Conservation (phyloP, 2,113 vertebrate genomes). For the Laticauda laticaudata region DNA sequence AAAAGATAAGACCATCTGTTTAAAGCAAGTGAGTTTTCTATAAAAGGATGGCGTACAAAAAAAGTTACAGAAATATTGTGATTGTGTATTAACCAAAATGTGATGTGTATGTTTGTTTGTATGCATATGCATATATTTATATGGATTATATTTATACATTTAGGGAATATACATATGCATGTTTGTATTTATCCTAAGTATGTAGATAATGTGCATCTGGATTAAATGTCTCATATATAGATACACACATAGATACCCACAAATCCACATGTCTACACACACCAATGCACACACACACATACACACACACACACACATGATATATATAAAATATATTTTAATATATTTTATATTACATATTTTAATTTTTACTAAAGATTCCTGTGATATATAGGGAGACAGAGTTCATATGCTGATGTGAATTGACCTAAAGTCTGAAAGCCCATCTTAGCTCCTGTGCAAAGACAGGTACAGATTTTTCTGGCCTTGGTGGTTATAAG, state of each 20-base stretch:
- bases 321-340: neutral
- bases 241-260: neutral
- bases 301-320: neutral
- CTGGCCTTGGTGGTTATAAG: neutral
- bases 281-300: neutral
- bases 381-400: neutral
- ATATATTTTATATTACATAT: neutral
- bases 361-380: neutral
- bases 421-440: neutral
- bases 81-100: constrained; percentile 41
- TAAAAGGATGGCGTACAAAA: constrained; percentile 66
- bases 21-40: constrained; percentile 70
- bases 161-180: constrained; percentile 26
- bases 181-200: constrained; percentile 29
- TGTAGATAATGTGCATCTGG: constrained; percentile 22
- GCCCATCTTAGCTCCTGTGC: neutral
- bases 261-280: neutral
- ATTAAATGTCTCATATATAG: neutral
- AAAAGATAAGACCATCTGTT: constrained; percentile 73
- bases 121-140: constrained; percentile 22
- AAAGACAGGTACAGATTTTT: neutral
- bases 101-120: neutral
- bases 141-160: constrained; percentile 29
- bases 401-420: neutral
- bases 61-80: constrained; percentile 58